Percentiles rank a stretch among this genome's conserved stretches.
Conservation (phyloP, 2,113 vertebrate species). For the Leucopsar rothschildi region DNA sequence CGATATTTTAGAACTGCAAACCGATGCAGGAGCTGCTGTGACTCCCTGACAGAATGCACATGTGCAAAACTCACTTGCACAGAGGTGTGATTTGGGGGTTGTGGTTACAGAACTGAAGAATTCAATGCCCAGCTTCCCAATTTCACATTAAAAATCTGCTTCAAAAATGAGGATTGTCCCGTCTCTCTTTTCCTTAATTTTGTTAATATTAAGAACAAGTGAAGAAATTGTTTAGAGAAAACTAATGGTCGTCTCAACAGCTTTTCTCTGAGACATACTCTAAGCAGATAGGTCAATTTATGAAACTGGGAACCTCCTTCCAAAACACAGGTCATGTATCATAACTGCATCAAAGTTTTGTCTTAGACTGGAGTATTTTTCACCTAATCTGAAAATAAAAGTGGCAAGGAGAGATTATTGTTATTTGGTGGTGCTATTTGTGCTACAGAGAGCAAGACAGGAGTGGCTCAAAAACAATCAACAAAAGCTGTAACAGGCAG, state of each 20-base stretch:
- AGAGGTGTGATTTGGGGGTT: not conserved
- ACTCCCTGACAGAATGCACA: not conserved
- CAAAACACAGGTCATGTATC: not conserved
- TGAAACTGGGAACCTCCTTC: not conserved
- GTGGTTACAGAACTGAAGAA: not conserved
- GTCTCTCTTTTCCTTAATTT: not conserved
- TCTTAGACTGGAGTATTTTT: not conserved
- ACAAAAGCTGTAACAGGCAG: not conserved
- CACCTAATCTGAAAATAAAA: not conserved
- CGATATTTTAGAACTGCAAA: not conserved
- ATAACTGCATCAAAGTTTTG: not conserved
- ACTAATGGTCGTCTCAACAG: not conserved
- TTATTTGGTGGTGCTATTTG: not conserved
- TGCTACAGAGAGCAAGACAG: not conserved
- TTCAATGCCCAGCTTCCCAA: not conserved
- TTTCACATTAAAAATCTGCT: not conserved
- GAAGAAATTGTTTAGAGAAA: not conserved
- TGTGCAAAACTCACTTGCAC: not conserved
- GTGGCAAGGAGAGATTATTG: not conserved
- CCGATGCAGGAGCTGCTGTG: not conserved
- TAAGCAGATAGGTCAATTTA: not conserved
- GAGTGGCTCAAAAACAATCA: not conserved
- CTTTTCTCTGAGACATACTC: not conserved
- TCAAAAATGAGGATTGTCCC: not conserved
- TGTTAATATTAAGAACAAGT: not conserved